A percentile compares a stretch with the other conserved stretches of the same genome.
phyloP scores from a whole-genome alignment of 2,888 invertebrate genomes.

The Latrodectus hesperus region DNA sequence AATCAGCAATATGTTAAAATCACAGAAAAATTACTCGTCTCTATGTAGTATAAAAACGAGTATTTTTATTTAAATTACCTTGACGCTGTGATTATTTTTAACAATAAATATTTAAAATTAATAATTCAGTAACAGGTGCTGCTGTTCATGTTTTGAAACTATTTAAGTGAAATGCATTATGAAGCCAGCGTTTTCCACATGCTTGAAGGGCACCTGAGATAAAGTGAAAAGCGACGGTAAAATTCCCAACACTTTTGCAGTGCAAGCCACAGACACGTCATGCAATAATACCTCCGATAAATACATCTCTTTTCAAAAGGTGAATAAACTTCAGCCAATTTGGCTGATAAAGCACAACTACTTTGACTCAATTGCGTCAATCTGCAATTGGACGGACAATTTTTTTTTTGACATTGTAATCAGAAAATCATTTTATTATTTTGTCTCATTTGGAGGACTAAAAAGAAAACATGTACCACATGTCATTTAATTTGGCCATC shows the following conservation, averaged over 20 bases:
- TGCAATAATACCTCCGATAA: conserved; percentile 17
- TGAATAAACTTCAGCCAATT: conserved; percentile 34
- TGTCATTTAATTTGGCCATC: too few species aligned
- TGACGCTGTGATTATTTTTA: too few species aligned
- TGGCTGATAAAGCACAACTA: conserved; percentile 1
- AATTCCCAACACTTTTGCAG: conserved; percentile 7
- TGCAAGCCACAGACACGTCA: conserved; percentile 9
- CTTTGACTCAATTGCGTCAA: neutral
- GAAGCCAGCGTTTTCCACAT: neutral
- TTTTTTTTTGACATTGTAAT: neutral
- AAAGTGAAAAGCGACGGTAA: neutral
- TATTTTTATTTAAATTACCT: too few species aligned
- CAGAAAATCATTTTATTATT: too few species aligned
- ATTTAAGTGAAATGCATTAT: neutral
- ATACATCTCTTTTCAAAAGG: conserved; percentile 40
- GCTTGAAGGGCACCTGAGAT: conserved; percentile 6
- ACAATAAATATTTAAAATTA: too few species aligned
- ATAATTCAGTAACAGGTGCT: too few species aligned
- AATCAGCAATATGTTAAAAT: too few species aligned
- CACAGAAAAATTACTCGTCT: too few species aligned
- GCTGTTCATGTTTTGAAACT: too few species aligned
- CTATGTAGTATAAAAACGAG: too few species aligned
- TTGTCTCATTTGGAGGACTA: too few species aligned
- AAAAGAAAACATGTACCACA: too few species aligned
- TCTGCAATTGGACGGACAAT: neutral